Evolutionary conservation across 2,797 vertebrate genomes (phyloP).

Genomic region (Echeneis naucrates): DNA sequence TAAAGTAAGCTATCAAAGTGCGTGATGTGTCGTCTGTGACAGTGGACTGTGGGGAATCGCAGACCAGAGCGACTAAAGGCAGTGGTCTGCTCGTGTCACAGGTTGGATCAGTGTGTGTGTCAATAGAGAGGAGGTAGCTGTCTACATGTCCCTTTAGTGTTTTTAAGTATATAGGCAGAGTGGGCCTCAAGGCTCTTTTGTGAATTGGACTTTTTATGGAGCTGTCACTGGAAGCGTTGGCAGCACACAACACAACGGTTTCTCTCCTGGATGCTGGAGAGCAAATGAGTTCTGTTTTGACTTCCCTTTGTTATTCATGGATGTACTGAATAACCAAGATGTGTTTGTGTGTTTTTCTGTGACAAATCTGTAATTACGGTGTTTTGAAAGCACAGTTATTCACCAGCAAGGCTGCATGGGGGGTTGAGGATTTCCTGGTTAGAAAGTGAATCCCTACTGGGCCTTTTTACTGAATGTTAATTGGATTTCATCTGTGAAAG

Average conservation of each 20-base stretch:
- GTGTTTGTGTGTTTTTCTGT: slow-evolving; percentile 12
- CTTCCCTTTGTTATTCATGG: not conserved
- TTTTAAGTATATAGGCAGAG: slow-evolving; percentile 55
- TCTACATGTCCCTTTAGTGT: slow-evolving; percentile 47
- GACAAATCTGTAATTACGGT: slow-evolving; percentile 27
- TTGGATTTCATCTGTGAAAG: slow-evolving; percentile 67
- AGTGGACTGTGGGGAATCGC: slow-evolving; percentile 42
- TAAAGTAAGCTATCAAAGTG: slow-evolving; percentile 5
- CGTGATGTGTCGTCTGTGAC: slow-evolving; percentile 38
- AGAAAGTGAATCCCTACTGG: slow-evolving; percentile 57
- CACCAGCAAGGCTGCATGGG: slow-evolving; percentile 9
- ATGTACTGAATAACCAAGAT: slow-evolving; percentile 1
- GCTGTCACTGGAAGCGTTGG: slow-evolving; percentile 63
- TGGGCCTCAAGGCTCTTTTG: slow-evolving; percentile 57
- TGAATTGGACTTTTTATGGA: slow-evolving; percentile 60
- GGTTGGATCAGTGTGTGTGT: slow-evolving; percentile 41
- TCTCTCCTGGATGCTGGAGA: slow-evolving; percentile 19
- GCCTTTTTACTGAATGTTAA: slow-evolving; percentile 71
- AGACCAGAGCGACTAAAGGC: slow-evolving; percentile 14
- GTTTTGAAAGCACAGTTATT: slow-evolving; percentile 33
- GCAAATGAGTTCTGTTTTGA: not conserved
- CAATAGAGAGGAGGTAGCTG: slow-evolving; percentile 42
- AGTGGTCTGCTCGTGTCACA: slow-evolving; percentile 48
- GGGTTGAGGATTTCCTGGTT: slow-evolving; percentile 57
- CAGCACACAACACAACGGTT: slow-evolving; percentile 22